Percentiles rank a stretch among this genome's conserved stretches.
Conservation (phyloP, 2,113 vertebrate species). For the Serilophus lunatus region DNA sequence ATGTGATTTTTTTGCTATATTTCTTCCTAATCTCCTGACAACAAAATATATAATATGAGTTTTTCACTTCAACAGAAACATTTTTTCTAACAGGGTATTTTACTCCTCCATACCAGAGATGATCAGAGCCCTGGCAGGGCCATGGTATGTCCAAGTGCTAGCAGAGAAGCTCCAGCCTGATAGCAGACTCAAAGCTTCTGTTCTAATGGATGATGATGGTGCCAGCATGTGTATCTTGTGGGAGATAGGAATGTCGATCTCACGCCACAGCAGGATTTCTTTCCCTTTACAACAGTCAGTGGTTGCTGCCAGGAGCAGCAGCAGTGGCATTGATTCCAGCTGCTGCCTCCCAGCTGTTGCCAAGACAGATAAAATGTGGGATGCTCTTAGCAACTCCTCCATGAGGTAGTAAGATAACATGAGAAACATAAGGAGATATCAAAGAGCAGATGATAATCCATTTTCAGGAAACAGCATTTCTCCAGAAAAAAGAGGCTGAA, state of each 20-base stretch:
- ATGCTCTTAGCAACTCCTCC: constrained; percentile 38
- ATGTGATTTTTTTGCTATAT: background rate
- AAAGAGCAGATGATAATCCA: constrained; percentile 58
- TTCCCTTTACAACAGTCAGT: background rate
- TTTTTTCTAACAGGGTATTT: constrained; percentile 16
- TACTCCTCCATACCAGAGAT: background rate
- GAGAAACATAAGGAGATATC: constrained; percentile 47
- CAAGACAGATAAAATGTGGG: constrained; percentile 42
- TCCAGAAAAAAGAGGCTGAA: constrained; percentile 19
- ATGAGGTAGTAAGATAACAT: constrained; percentile 29
- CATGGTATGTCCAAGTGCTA: background rate
- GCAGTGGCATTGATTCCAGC: constrained; percentile 35
- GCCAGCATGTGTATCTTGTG: background rate
- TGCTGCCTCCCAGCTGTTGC: background rate
- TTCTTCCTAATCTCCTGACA: constrained; percentile 16
- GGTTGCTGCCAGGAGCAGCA: background rate
- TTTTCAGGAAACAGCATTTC: constrained; percentile 58
- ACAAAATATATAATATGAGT: constrained; percentile 11
- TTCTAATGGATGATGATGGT: constrained; percentile 26
- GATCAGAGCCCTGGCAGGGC: constrained; percentile 28
- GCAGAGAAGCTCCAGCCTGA: constrained; percentile 3
- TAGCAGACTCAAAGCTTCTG: background rate
- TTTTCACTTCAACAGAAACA: constrained; percentile 13
- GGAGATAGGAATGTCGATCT: constrained; percentile 18
- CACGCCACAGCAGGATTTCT: background rate